phyloP scores from a whole-genome alignment of 2,888 invertebrate species.

The Oegoconia quadripuncta region DNA sequence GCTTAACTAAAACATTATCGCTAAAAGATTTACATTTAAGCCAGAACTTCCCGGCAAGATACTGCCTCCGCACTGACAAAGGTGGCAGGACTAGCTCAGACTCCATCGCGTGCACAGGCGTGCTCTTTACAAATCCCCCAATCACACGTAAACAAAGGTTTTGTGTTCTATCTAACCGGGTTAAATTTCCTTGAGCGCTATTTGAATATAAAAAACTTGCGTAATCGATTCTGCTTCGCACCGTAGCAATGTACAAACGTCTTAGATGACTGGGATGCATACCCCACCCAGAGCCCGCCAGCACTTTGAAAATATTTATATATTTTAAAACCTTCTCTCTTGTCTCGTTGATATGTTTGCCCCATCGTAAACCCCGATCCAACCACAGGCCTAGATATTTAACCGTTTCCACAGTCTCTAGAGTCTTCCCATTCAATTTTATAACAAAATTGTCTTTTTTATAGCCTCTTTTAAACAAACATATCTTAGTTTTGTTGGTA shows the following conservation, averaged over 20 bases:
- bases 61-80: slow-evolving; percentile 14
- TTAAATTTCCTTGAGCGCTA: slow-evolving; percentile 13
- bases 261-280: slow-evolving; percentile 26
- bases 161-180: slow-evolving; percentile 20
- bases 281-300: slow-evolving; percentile 26
- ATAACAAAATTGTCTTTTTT: background rate
- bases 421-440: background rate
- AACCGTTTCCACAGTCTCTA: background rate
- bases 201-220: slow-evolving; percentile 14
- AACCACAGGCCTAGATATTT: slow-evolving; percentile 31
- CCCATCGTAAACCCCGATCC: slow-evolving; percentile 24
- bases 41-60: slow-evolving; percentile 16
- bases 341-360: slow-evolving; percentile 25
- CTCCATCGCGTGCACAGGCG: slow-evolving; percentile 23
- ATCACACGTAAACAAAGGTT: slow-evolving; percentile 20
- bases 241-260: slow-evolving; percentile 20
- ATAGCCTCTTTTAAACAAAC: background rate
- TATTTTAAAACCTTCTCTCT: slow-evolving; percentile 17
- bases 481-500: background rate
- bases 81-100: slow-evolving; percentile 16
- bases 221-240: slow-evolving; percentile 26
- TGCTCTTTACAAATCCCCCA: slow-evolving; percentile 20
- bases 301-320: slow-evolving; percentile 24
- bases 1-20: background rate
- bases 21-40: slow-evolving; percentile 8